Evolutionary conservation across 2,888 invertebrate genomes (phyloP).

Genomic region (Homarus gammarus): DNA sequence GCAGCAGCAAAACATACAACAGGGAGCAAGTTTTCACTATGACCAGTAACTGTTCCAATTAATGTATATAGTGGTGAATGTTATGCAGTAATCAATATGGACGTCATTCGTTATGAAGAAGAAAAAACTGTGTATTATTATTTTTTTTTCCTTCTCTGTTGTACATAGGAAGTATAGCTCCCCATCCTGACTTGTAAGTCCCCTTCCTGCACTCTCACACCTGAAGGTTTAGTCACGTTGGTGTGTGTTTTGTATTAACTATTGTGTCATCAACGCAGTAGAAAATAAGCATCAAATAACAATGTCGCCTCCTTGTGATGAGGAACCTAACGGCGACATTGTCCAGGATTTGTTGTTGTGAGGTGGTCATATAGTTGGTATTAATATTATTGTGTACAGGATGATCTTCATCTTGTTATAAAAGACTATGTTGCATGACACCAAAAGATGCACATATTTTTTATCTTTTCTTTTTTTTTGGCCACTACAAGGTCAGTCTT

Average conservation of each 20-base stretch:
- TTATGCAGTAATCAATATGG: slow-evolving; percentile 31
- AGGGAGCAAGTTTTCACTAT: slow-evolving; percentile 79
- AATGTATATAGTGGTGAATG: slow-evolving; percentile 17
- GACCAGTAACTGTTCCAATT: slow-evolving; percentile 58
- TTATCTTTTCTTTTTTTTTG: slow-evolving; percentile 24
- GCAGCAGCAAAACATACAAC: slow-evolving; percentile 33
- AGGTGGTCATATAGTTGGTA: neutral
- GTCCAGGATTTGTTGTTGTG: neutral
- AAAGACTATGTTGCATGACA: slow-evolving; percentile 23
- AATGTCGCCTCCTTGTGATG: neutral
- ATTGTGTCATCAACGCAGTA: neutral
- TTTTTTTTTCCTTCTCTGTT: slow-evolving; percentile 25
- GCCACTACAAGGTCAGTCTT: slow-evolving; percentile 10
- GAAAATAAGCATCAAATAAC: neutral
- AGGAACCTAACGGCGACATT: neutral
- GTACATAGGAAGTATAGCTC: slow-evolving; percentile 32
- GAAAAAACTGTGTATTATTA: neutral
- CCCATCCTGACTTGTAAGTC: slow-evolving; percentile 5
- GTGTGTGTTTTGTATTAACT: neutral
- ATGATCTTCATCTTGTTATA: neutral
- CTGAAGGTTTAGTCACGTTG: neutral
- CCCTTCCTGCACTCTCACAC: neutral
- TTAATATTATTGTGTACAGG: neutral
- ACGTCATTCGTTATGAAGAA: slow-evolving; percentile 25
- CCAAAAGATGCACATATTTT: slow-evolving; percentile 30